These are phyloP conservation scores for Patella ulyssiponensis DNA, from an alignment of 2,888 invertebrate genomes.

Conservation along the genomic window DNA sequence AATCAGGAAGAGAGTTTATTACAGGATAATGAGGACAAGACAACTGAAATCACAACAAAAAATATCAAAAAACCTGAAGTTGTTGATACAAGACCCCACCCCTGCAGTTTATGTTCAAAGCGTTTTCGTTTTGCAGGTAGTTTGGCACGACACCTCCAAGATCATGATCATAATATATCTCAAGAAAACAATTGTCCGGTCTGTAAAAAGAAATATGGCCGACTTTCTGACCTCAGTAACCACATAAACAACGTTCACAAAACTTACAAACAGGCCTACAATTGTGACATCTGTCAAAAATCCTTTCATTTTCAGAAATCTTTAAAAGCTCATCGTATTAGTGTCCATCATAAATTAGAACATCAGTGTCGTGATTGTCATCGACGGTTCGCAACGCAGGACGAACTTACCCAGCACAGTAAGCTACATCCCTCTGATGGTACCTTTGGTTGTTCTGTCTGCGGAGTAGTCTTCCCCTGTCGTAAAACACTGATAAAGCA, in stretches of 20 bases:
- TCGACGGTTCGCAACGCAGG: neutral
- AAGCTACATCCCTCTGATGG: neutral
- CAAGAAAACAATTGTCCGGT: neutral
- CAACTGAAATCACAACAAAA: neutral
- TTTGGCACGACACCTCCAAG: neutral
- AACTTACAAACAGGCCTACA: neutral
- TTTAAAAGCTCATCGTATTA: neutral
- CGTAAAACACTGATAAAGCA: neutral
- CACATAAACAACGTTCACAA: slow-evolving; percentile 3
- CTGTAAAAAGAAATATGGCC: neutral
- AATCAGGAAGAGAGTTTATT: too few species aligned
- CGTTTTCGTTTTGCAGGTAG: neutral
- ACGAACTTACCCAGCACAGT: neutral
- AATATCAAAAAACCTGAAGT: neutral
- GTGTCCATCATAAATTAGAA: neutral
- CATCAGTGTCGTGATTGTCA: neutral
- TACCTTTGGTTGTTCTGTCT: neutral
- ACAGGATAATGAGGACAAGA: too few species aligned
- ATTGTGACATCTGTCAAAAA: neutral
- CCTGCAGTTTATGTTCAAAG: neutral
- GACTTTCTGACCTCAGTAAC: neutral
- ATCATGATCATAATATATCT: slow-evolving; percentile 3
- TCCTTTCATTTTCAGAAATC: slow-evolving; percentile 3
- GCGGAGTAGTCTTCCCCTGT: neutral
- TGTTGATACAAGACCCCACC: neutral